Base-by-base conservation (phyloP, 2,113 vertebrate species). In the Reinhardtius hippoglossoides region DNA sequence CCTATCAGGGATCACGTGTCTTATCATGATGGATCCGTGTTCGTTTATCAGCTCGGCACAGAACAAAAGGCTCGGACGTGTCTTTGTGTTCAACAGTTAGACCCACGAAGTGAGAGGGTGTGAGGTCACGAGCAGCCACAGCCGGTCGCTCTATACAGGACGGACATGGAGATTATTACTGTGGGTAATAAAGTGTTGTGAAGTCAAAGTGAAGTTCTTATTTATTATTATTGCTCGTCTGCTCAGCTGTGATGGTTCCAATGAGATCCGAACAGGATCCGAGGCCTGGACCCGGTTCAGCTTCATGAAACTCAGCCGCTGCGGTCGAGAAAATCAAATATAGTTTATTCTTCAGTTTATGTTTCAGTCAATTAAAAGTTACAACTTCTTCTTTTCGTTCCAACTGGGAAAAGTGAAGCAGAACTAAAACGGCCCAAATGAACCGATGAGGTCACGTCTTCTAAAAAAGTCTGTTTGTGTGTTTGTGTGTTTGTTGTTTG, bases 11-110 rank as follows among this genome's bases (percentile, higher is more conserved):
- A 84, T 87, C 88, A 80, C 72, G 82, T 1, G 68, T 54, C 86
- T 90, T 93, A 93, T 92, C 89, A 86, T 92, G 89, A 93, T 85
- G 84, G 86, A 91, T 93, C 88, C 55, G 82, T 61, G 77, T 4
- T 26, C 65, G 62, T 89, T 82, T 86, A 90, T 90, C 89, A 85
- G 82, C 40, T 20, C 40, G 66, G 74, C 78, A 58, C 75, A 72
- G 57, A 70, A 76, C 79, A 78, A 78, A 86, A 86, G 82, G 75
- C 50, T 10, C 78, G 58, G 74, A 61, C 21, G n/a, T 21, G 20
- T 69, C 65, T 74, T 58, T 69, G 76, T 74, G 58, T 71, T 65
- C 42, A 48, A 63, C 56, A 37, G 66, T 35, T 42, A 31, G 61
- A 35, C n/a, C 59, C 52, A 6, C 62, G n/a, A 79, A 59, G 42